Percentiles rank a stretch among this genome's conserved stretches.
These are phyloP conservation scores for Aegotheles bennettii DNA, from an alignment of 2,113 vertebrate species.

Conservation along the genomic window DNA sequence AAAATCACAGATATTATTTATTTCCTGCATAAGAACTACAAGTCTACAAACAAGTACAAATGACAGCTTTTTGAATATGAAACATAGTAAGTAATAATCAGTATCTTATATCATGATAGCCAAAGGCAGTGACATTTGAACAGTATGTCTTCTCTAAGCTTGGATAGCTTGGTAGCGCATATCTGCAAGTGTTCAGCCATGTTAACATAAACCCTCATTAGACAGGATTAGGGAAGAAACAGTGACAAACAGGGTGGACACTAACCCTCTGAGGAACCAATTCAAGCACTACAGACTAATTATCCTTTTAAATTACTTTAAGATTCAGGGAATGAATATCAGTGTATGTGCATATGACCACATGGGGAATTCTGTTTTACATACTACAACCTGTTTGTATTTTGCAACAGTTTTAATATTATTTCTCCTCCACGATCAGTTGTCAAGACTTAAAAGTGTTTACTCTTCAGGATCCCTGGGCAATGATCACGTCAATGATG, in stretches of 20 bases:
- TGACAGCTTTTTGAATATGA: constrained; percentile 18
- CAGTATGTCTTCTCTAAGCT: constrained; percentile 82
- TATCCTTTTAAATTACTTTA: constrained; percentile 83
- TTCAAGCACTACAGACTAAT: constrained; percentile 77
- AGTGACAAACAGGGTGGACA: constrained; percentile 88
- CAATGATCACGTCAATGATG: not conserved
- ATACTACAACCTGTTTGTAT: constrained; percentile 56
- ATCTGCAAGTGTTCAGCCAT: constrained; percentile 86
- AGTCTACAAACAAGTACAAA: not conserved
- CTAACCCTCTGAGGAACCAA: constrained; percentile 83
- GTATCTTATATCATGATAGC: constrained; percentile 76
- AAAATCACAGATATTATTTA: not conserved
- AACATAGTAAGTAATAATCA: constrained; percentile 77
- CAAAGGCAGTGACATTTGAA: constrained; percentile 82
- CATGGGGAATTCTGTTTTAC: constrained; percentile 39
- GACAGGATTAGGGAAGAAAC: constrained; percentile 89
- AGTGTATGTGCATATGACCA: constrained; percentile 32
- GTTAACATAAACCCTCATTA: constrained; percentile 98
- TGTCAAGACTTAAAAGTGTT: not conserved
- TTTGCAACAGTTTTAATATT: constrained; percentile 45
- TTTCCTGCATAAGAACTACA: not conserved
- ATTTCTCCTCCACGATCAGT: not conserved
- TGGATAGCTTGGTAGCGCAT: constrained; percentile 80
- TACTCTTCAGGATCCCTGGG: not conserved
- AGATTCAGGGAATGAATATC: constrained; percentile 34